Evolutionary conservation across 2,113 vertebrate species (phyloP).

Genomic region (Corapipo altera): DNA sequence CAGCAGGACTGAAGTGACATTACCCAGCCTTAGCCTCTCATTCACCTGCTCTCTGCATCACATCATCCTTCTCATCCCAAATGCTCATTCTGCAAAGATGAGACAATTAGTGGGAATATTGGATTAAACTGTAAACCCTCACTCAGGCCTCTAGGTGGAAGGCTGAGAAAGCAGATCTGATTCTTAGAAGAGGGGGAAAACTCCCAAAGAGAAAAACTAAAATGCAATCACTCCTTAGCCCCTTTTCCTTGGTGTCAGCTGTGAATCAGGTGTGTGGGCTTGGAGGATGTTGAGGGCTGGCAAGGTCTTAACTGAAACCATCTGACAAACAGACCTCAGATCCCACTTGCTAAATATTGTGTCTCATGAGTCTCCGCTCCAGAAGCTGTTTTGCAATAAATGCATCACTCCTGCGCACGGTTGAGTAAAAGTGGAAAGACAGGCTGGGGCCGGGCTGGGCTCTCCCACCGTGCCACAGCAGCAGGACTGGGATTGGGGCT

Average conservation of each 20-base stretch:
- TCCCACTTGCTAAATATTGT: background rate
- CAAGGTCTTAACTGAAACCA: background rate
- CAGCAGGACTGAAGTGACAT: background rate
- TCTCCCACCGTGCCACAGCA: background rate
- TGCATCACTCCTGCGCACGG: background rate
- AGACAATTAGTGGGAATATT: too few species aligned
- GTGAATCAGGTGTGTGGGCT: constrained; percentile 18
- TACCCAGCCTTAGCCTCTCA: background rate
- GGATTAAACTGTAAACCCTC: background rate
- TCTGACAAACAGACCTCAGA: constrained; percentile 15
- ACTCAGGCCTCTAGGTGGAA: background rate
- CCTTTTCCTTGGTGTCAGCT: background rate
- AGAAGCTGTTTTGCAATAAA: constrained; percentile 34
- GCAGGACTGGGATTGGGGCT: background rate
- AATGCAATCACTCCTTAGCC: background rate
- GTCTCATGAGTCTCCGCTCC: background rate
- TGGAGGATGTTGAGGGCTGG: background rate
- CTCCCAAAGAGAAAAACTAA: background rate
- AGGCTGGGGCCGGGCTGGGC: background rate
- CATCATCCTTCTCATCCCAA: background rate
- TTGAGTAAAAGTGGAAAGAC: constrained; percentile 64
- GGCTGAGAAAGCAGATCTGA: background rate
- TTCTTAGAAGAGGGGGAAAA: background rate
- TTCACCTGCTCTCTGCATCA: background rate
- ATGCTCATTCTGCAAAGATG: background rate